Evolutionary conservation across 2,797 vertebrate genomes (phyloP), one percentile per base, ranked within the genome.

Genomic region (Chrosomus eos): DNA sequence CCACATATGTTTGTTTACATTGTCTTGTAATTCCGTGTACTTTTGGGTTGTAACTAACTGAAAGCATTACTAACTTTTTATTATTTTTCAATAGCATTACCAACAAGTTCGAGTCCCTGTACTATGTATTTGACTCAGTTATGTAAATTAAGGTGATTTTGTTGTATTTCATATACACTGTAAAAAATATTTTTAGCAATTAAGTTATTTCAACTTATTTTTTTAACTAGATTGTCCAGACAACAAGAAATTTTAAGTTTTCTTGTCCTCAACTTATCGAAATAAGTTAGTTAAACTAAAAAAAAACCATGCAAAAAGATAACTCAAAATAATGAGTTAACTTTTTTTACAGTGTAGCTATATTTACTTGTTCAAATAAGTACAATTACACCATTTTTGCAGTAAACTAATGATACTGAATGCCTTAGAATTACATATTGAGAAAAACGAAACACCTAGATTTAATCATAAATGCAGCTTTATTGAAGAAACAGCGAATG

Each of bases 401-500:
- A 26, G n/a, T 28, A 28, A 60, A 21, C 19, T 23, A 1, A 26
- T 13, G 23, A 48, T 11, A 45, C 16, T 64, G 43, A 36, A 73
- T 11, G 14, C 14, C 33, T 33, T 9, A 23, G 18, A 26, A 43
- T 73, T 31, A 23, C 21, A 71, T 28, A 45, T 40, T 10, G 28
- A 71, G 23, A 33, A 28, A 81, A 66, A 16, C 3, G 0, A 86
- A n/a, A 66, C 31, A 67, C 13, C 5, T 16, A 51, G 31, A 81
- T 58, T 40, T n/a, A 19, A 51, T 82, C 51, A 81, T 70, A n/a
- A 82, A 72, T 86, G 75, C 81, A 72, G 75, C 70, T 88, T 88
- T 89, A 88, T 84, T 89, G 60, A 31, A 48, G 13, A 70, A 45
- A 64, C 5, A 70, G 33, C 8, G 1, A 16, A 53, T n/a, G 18